phyloP scores from a whole-genome alignment of 2,888 invertebrate genomes.

The Matsumyia berberina region DNA sequence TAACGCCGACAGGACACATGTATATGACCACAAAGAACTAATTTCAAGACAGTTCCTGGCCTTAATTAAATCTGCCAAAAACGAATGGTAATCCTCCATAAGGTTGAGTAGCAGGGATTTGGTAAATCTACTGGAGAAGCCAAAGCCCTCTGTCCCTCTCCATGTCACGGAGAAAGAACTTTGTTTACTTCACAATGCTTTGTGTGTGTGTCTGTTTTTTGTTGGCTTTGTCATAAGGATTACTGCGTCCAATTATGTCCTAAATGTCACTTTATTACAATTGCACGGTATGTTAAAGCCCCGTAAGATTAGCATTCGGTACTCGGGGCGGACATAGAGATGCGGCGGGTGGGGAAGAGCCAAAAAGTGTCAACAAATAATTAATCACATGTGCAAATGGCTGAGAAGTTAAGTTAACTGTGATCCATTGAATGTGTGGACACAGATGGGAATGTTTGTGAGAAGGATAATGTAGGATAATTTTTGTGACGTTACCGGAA shows the following conservation, averaged over 20 bases:
- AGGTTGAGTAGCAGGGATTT: constrained; percentile 60
- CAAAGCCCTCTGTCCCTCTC: neutral
- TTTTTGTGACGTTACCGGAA: constrained; percentile 5
- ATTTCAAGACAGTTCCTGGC: constrained; percentile 41
- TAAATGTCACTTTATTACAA: constrained; percentile 63
- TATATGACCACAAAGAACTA: constrained; percentile 11
- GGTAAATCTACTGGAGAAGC: constrained; percentile 32
- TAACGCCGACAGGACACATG: constrained; percentile 9
- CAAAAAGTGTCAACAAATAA: constrained; percentile 49
- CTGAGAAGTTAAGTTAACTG: constrained; percentile 21
- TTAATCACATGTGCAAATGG: constrained; percentile 54
- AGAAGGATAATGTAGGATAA: constrained; percentile 39
- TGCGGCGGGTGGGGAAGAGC: neutral
- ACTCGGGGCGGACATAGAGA: neutral
- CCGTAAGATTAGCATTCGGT: constrained; percentile 34
- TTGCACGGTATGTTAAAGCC: constrained; percentile 35
- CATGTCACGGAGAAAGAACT: neutral
- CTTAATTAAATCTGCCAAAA: constrained; percentile 54
- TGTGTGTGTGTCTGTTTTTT: constrained; percentile 15
- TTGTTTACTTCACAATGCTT: neutral
- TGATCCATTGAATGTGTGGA: constrained; percentile 25
- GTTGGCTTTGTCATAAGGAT: constrained; percentile 49
- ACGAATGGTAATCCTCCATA: constrained; percentile 46
- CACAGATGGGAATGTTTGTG: constrained; percentile 30
- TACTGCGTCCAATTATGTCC: constrained; percentile 56